Evolutionary conservation across 2,113 vertebrate genomes (phyloP).

Genomic region (Bothrops jararaca): DNA sequence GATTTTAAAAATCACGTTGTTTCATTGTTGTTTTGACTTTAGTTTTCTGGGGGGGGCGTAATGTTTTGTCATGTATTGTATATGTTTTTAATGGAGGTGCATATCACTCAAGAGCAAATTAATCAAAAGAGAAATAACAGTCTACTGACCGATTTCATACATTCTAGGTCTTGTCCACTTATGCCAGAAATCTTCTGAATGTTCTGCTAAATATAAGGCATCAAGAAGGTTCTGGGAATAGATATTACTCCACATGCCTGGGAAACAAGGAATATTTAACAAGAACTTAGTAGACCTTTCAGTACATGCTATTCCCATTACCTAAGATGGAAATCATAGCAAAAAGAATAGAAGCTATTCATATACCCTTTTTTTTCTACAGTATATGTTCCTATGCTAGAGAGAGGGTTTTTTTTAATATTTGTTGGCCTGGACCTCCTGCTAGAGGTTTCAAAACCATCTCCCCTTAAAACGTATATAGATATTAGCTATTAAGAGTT

Average conservation of each 20-base stretch:
- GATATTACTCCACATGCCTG: slow-evolving; percentile 77
- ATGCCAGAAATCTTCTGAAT: slow-evolving; percentile 63
- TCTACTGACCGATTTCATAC: slow-evolving; percentile 48
- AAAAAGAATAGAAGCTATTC: background rate
- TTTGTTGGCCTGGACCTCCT: background rate
- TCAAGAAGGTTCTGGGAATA: slow-evolving; percentile 73
- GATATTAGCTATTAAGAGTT: background rate
- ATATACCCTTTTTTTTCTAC: background rate
- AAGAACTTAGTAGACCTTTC: background rate
- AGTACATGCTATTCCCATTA: background rate
- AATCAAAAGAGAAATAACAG: slow-evolving; percentile 8
- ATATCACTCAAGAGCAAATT: background rate
- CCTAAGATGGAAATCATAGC: background rate
- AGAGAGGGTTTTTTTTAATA: background rate
- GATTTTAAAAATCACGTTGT: too few species aligned
- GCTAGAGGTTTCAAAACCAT: background rate
- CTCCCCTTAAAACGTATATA: background rate
- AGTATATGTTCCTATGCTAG: background rate
- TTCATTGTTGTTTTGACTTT: too few species aligned
- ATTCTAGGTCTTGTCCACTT: slow-evolving; percentile 52
- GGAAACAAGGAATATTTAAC: background rate
- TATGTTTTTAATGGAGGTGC: too few species aligned
- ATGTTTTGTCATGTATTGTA: too few species aligned
- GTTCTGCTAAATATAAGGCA: slow-evolving; percentile 60
- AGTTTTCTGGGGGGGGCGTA: too few species aligned